These are phyloP conservation scores for Portunus trituberculatus DNA, from an alignment of 1,140 invertebrate species.

Conservation along the genomic window DNA sequence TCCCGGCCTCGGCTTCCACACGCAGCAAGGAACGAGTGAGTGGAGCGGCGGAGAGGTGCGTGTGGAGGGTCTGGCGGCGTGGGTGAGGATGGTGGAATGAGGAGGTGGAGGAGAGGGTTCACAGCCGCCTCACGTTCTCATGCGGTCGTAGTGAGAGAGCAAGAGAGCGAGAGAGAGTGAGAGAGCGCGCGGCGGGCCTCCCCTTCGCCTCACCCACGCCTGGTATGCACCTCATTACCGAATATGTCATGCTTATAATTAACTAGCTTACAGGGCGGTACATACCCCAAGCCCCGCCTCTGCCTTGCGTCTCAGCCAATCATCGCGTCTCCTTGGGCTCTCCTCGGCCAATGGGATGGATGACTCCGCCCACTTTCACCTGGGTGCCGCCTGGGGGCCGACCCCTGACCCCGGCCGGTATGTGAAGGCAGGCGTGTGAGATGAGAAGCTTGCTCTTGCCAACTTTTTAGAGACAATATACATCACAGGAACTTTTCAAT, in stretches of 20 bases:
- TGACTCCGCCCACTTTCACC: slow-evolving; percentile 64
- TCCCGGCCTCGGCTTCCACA: background rate
- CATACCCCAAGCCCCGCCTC: slow-evolving; percentile 65
- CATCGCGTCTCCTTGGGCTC: background rate
- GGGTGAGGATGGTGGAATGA: too few species aligned
- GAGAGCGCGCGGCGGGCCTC: slow-evolving; percentile 48
- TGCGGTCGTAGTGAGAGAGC: background rate
- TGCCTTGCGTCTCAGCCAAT: slow-evolving; percentile 4
- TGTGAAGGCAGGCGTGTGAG: slow-evolving; percentile 60
- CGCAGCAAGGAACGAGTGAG: too few species aligned
- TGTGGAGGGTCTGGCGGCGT: too few species aligned
- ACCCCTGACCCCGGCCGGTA: slow-evolving; percentile 70
- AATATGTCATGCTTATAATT: slow-evolving; percentile 76
- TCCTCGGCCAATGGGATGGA: slow-evolving; percentile 53
- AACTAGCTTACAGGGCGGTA: slow-evolving; percentile 71
- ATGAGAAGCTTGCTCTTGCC: slow-evolving; percentile 49
- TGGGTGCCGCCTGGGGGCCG: slow-evolving; percentile 43
- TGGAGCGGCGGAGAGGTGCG: too few species aligned
- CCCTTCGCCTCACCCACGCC: slow-evolving; percentile 60
- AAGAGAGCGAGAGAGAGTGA: background rate
- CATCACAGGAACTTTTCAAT: slow-evolving; percentile 66
- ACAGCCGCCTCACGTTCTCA: background rate
- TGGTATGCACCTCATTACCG: slow-evolving; percentile 74
- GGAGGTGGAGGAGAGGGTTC: background rate
- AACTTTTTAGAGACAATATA: slow-evolving; percentile 67